A percentile compares a stretch with the other conserved stretches of the same genome.
These are phyloP conservation scores for Lepidochitona cinerea DNA, from an alignment of 2,888 invertebrate genomes.

Conservation along the genomic window DNA sequence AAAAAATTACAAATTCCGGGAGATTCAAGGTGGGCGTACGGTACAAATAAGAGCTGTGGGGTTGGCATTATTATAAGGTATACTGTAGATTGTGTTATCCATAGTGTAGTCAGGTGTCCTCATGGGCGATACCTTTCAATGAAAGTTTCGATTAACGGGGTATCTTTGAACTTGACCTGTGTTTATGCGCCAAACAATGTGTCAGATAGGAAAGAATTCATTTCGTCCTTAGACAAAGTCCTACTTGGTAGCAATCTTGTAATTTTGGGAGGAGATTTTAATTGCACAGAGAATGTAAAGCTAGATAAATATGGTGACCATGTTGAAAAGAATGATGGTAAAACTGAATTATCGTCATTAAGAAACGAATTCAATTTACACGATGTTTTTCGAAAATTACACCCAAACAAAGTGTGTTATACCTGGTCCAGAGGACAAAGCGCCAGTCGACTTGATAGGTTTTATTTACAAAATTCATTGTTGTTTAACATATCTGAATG, in stretches of 20 bases:
- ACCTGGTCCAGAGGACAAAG: background rate
- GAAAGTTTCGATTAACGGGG: background rate
- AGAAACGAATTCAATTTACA: conserved; percentile 15
- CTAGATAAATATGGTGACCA: conserved; percentile 20
- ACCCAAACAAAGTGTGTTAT: conserved; percentile 11
- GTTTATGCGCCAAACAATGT: background rate
- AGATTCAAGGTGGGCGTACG: background rate
- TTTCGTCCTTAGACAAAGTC: background rate
- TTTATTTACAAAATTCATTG: background rate
- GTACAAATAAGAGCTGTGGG: background rate
- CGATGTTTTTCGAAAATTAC: conserved; percentile 15
- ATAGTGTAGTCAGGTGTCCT: background rate
- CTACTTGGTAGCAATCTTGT: background rate
- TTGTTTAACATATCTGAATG: background rate
- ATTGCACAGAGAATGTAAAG: conserved; percentile 16
- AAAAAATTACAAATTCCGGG: background rate
- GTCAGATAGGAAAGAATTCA: background rate
- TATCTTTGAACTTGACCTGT: background rate
- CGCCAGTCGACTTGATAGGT: background rate
- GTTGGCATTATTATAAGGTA: background rate
- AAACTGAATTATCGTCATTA: conserved; percentile 10
- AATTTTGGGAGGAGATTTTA: conserved; percentile 25
- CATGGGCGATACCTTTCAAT: background rate
- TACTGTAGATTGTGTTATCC: background rate
- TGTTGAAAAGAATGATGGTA: conserved; percentile 5